Evolutionary conservation across 2,797 vertebrate genomes (phyloP), one percentile per base, ranked within the genome.

Genomic region (Mormyrus proboscirostris): DNA sequence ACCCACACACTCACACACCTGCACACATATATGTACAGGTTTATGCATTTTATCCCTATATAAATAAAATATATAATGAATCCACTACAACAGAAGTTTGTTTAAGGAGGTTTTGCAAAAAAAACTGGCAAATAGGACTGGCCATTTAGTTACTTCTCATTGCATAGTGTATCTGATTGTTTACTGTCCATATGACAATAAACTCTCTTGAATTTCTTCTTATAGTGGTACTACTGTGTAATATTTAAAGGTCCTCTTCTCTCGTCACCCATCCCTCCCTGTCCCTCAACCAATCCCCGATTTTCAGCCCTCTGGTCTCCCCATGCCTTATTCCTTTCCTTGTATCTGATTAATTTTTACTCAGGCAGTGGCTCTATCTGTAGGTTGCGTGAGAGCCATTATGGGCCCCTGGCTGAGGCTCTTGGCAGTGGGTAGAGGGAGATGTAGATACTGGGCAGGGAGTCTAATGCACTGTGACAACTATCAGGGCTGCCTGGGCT

Each of bases 391-490:
- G 50, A 47, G 29, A 55, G 50, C 85, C 50, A 53, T 55, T 87
- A 29, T n/a, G 85, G 29, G 29, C 85, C 85, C 85, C 50, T 55
- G 85, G 85, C 22, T 16, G 14, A 55, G 50, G 85, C 51, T 87
- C 33, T 41, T 55, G 85, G 85, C 85, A 87, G 50, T 9, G 16
- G 5, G 29, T 19, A 38, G 5, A 57, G 12, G 51, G 47, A 55
- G 50, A 87, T 53, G 85, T 55, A 53, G 29, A 53, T 87, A 38
- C 53, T 41, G 85, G 53, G 50, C 51, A 57, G 29, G 14, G 53
- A 87, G 53, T 53, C 85, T 87, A 55, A 88, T 65, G 38, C 38
- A 88, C 16, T 49, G n/a, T 88, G 57, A 62, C 57, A 88, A 57
- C 8, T 47, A 47, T 62, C 38, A 62, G 86, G 44, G 86, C 57